Conservation (phyloP, 2,888 invertebrate genomes). For the Autographa pulchrina region DNA sequence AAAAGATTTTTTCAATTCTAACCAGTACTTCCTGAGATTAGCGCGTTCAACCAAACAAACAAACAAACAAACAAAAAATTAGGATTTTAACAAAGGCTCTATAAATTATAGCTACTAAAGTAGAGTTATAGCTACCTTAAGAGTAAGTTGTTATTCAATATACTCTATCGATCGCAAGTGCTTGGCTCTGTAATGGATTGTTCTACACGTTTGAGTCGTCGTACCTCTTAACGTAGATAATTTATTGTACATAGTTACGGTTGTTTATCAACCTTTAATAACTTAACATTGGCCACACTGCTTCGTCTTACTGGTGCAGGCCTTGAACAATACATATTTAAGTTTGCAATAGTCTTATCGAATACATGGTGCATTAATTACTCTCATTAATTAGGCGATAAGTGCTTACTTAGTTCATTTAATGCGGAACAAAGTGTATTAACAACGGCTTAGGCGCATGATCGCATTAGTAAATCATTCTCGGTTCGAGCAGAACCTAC, state of each 20-base stretch:
- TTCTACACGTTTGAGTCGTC: no score
- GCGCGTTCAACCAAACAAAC: no score
- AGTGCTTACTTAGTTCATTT: constrained; percentile 53
- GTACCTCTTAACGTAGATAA: not conserved
- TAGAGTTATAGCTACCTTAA: no score
- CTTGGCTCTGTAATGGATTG: no score
- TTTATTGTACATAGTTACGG: not conserved
- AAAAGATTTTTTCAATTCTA: no score
- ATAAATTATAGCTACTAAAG: no score
- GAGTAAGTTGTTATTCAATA: no score
- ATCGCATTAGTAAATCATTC: constrained; percentile 31
- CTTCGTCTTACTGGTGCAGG: constrained; percentile 11
- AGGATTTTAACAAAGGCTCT: no score
- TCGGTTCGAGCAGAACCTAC: constrained; percentile 29
- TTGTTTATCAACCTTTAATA: constrained; percentile 15
- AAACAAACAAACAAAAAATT: no score
- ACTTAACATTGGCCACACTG: constrained; percentile 30
- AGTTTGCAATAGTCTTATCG: constrained; percentile 37
- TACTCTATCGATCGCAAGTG: no score
- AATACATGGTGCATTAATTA: constrained; percentile 52
- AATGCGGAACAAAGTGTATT: constrained; percentile 52
- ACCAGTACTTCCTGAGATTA: no score
- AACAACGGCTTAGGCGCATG: constrained; percentile 34
- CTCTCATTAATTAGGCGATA: constrained; percentile 52
- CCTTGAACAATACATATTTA: constrained; percentile 8